Evolutionary conservation across 2,888 invertebrate species (phyloP).

Genomic region (Pegoplata infirma): DNA sequence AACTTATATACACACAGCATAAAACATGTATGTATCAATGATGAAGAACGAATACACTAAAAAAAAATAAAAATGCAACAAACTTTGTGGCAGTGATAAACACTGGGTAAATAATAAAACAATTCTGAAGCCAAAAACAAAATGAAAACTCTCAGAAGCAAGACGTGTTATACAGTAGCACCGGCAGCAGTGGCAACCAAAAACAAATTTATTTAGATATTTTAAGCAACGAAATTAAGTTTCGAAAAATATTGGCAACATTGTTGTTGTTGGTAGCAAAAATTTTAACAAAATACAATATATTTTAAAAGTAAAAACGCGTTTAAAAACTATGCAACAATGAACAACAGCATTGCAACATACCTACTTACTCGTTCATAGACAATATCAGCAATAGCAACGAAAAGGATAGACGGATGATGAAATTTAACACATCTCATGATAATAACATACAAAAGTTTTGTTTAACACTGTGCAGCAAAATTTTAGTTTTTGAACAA

Average conservation of each 20-base stretch:
- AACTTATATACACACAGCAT: not conserved
- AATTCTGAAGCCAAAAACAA: conserved; percentile 51
- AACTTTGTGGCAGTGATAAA: conserved; percentile 59
- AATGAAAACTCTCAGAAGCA: conserved; percentile 16
- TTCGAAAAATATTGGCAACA: conserved; percentile 46
- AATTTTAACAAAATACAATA: conserved; percentile 10
- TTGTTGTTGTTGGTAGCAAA: conserved; percentile 20
- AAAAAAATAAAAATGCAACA: conserved; percentile 45
- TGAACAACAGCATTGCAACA: not conserved
- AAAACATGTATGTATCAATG: conserved; percentile 18
- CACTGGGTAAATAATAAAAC: conserved; percentile 54
- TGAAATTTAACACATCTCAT: conserved; percentile 14
- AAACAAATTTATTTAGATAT: conserved; percentile 30
- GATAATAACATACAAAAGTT: conserved; percentile 14
- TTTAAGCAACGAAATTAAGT: conserved; percentile 37
- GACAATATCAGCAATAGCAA: not conserved
- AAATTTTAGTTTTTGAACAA: too few relatives aligned
- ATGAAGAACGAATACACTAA: conserved; percentile 25
- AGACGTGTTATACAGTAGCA: conserved; percentile 21
- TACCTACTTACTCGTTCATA: not conserved
- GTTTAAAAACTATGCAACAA: conserved; percentile 4
- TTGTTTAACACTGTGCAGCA: not conserved
- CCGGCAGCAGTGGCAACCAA: conserved; percentile 5
- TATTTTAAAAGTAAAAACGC: conserved; percentile 11
- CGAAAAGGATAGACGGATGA: conserved; percentile 3